Percentiles rank a stretch among this genome's conserved stretches.
Evolutionary conservation across 2,797 vertebrate species (phyloP).

Genomic region (Columba guinea): DNA sequence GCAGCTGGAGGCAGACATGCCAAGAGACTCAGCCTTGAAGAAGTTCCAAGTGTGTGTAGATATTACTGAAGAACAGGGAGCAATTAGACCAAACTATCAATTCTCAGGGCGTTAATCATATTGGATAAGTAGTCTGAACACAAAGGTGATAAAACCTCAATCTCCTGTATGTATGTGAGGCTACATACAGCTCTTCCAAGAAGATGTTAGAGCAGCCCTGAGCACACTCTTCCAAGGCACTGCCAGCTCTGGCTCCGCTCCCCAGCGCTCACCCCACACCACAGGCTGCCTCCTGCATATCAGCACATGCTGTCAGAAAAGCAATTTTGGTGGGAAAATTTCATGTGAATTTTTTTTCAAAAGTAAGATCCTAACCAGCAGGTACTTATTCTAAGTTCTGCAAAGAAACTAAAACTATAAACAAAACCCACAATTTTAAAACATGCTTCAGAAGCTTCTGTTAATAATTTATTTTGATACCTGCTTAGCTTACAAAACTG

Average conservation of each 20-base stretch:
- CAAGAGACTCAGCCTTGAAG: not conserved
- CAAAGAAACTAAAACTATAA: not conserved
- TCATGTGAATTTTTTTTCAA: not conserved
- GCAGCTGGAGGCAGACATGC: not conserved
- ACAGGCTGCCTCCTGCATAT: not conserved
- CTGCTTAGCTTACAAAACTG: not conserved
- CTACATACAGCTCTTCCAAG: not conserved
- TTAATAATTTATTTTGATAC: not conserved
- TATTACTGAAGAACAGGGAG: not conserved
- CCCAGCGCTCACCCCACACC: not conserved
- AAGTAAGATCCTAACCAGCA: not conserved
- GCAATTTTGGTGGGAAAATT: not conserved
- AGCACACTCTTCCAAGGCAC: rapidly evolving
- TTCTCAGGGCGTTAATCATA: not conserved
- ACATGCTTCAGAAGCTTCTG: not conserved
- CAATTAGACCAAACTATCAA: not conserved
- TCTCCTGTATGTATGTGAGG: not conserved
- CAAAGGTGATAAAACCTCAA: not conserved
- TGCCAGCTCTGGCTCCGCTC: not conserved
- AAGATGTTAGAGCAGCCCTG: not conserved
- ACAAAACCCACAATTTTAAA: not conserved
- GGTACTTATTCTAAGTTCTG: not conserved
- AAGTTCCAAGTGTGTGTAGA: not conserved
- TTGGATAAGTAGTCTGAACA: not conserved
- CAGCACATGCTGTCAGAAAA: not conserved